These are phyloP conservation scores for Silurus aristotelis DNA, from an alignment of 2,797 vertebrate species.

Conservation along the genomic window DNA sequence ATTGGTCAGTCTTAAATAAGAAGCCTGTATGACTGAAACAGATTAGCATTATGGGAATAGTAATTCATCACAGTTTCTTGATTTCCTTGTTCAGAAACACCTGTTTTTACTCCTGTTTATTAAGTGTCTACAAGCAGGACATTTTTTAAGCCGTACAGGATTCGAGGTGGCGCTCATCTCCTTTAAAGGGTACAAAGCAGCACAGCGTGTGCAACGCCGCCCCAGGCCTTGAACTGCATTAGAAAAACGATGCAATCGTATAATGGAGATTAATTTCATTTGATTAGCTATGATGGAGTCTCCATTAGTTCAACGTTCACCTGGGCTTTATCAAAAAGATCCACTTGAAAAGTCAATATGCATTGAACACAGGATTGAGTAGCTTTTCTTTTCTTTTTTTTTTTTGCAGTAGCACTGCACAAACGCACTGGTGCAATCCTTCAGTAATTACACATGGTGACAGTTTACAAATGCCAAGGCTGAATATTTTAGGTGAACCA, in stretches of 20 bases:
- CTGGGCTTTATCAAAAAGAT: slow-evolving; percentile 65
- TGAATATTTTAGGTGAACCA: slow-evolving; percentile 47
- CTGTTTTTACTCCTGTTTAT: background rate
- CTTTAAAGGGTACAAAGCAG: slow-evolving; percentile 65
- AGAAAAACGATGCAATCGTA: slow-evolving; percentile 64
- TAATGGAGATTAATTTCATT: slow-evolving; percentile 73
- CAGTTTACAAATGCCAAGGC: slow-evolving; percentile 51
- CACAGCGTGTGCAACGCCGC: slow-evolving; percentile 67
- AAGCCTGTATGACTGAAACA: background rate
- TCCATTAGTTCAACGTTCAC: slow-evolving; percentile 43
- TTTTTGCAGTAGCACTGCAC: slow-evolving; percentile 38
- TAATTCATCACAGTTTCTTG: background rate
- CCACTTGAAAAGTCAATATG: slow-evolving; percentile 62
- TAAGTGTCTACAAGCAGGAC: background rate
- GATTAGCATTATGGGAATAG: background rate
- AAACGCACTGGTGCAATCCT: slow-evolving; percentile 40
- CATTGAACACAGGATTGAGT: slow-evolving; percentile 63
- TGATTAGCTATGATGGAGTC: slow-evolving; percentile 71
- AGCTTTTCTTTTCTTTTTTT: background rate
- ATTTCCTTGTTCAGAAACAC: background rate
- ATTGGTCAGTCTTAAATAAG: background rate
- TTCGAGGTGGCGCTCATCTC: background rate
- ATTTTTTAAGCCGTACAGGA: background rate
- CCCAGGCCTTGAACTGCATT: slow-evolving; percentile 61
- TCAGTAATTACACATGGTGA: slow-evolving; percentile 43